phyloP scores from a whole-genome alignment of 2,888 invertebrate genomes.

The Melanostoma scalare region DNA sequence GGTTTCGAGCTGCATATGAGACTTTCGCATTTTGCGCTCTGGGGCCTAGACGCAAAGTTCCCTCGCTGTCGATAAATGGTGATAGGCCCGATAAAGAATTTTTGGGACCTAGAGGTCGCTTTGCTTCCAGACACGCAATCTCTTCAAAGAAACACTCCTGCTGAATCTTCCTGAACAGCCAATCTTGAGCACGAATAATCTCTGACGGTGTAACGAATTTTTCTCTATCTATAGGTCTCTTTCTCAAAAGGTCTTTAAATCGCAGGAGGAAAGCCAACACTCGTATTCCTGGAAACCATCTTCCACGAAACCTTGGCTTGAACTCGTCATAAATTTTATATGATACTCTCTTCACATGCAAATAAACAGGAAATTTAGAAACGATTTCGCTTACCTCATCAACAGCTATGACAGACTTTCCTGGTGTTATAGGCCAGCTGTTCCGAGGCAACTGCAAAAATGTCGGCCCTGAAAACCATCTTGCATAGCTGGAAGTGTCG shows the following conservation, averaged over 20 bases:
- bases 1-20: slow-evolving; percentile 15
- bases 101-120: not conserved
- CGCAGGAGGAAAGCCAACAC: slow-evolving; percentile 8
- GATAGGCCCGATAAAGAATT: slow-evolving; percentile 9
- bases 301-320: slow-evolving; percentile 9
- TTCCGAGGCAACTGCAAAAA: no score
- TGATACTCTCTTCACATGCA: no score
- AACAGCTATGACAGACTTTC: no score
- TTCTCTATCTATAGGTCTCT: not conserved
- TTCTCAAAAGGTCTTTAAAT: slow-evolving; percentile 15
- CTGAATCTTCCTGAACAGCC: slow-evolving; percentile 26
- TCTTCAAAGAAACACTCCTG: slow-evolving; percentile 18
- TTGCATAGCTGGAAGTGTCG: no score
- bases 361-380: no score
- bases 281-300: slow-evolving; percentile 19
- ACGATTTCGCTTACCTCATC: no score
- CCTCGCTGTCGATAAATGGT: slow-evolving; percentile 21
- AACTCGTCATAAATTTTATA: no score
- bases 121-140: not conserved
- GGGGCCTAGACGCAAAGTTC: slow-evolving; percentile 12
- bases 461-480: no score
- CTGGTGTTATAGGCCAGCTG: no score
- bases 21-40: slow-evolving; percentile 1
- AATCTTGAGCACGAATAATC: not conserved
- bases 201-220: slow-evolving; percentile 4